Base-by-base conservation (phyloP, 2,888 invertebrate species). In the Sphaerophoria rueppellii region DNA sequence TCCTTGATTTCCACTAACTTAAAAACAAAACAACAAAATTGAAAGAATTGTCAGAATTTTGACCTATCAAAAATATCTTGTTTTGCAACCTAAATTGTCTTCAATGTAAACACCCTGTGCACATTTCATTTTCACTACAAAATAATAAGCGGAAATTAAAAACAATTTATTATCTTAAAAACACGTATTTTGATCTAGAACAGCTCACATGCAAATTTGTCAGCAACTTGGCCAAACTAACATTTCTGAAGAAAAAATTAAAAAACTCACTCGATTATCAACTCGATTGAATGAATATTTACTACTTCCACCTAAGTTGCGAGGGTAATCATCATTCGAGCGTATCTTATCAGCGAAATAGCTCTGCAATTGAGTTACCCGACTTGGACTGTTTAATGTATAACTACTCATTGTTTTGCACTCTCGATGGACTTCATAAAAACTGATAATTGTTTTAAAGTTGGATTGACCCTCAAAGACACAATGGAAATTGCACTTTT, bases 301-400 rank as follows among this genome's bases (percentile, higher is more conserved):
- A 60, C 70, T 86, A 65, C 65, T 74, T 34, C 74, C 82, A 71
- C 74, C 78, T 67, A 86, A 40, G 35, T 71, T 74, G 14, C 86
- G 86, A 85, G 81, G 73, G 74, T 74, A 86, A n/a, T 78, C 86
- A 82, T 86, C 86, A 7, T 78, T 86, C 32, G 86, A 82, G 57
- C 86, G 86, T 78, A 86, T 86, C 86, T 86, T 86, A 86, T 86
- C 86, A 86, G 86, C 81, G 11, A 86, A 86, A 73, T 86, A 86
- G 50, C 74, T 86, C 60, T 86, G 86, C 86, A 86, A 82, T 74
- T 86, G 82, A 48, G 81, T 86, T 57, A 86, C 86, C 11, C 86
- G 86, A 86, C 86, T 86, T 57, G 77, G 58, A 82, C 61, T 78
- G 48, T 85, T 85, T 48, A 76, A 81, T 46, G 85, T 73, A 57